Evolutionary conservation across 2,797 vertebrate species (phyloP), one percentile per base, ranked within the genome.

Genomic region (Gobionotothen gibberifrons): DNA sequence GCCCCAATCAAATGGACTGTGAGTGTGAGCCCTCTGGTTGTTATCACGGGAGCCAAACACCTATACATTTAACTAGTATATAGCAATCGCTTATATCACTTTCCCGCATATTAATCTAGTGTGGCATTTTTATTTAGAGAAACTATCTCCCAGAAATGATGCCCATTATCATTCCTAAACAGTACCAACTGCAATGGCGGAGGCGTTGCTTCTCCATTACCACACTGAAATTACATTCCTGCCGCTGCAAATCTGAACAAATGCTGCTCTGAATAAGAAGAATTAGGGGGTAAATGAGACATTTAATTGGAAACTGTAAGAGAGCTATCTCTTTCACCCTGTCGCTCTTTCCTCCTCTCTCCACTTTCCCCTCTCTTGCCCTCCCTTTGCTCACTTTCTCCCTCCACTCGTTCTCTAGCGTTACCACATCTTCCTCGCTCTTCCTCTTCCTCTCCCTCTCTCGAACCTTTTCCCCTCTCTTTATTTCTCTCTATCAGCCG

Each of bases 281-380:
- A 94, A 95, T 95, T 92, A 94, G 82, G 78, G 86, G 82, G 85
- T 90, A 93, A 95, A 95, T 95, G 93, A 94, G 89, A 94, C 93
- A 94, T 94, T 95, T 95, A 94, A 95, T 95, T 94, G 92, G 90
- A 93, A 93, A 89, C 81, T 87, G 86, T 87, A 86, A 92, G 90
- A 90, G 90, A 83, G 84, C 81, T 72, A 82, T 90, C 88, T 85
- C 81, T 85, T 81, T 88, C 86, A 78, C 84, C 79, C 85, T 43
- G 81, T 76, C 61, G 64, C 66, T 63, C 52, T 56, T 42, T 13
- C 71, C 47, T 36, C 32, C 70, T 76, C 32, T 19, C 66, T 59
- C 74, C 59, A 69, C 67, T 84, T 79, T 74, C 69, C 72, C 78
- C 72, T 63, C 71, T 78, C 74, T 72, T 75, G 44, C 76, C 79